Conservation (phyloP, 2,113 vertebrate genomes). For the Nicator chloris region DNA sequence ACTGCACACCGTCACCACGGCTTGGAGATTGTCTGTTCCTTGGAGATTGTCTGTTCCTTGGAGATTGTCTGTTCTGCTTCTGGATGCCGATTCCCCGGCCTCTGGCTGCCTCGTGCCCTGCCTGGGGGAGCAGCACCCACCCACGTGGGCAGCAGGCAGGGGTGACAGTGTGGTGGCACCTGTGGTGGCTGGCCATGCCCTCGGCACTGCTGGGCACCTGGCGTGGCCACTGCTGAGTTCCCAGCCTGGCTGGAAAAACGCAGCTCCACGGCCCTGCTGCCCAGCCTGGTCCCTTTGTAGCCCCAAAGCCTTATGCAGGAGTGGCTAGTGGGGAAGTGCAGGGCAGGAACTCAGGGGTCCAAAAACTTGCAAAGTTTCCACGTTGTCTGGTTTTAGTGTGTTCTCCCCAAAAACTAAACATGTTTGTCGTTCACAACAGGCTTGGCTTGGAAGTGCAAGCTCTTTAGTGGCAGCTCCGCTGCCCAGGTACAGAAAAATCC, state of each 20-base stretch:
- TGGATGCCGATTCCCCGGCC: neutral
- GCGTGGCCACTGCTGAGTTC: accelerated
- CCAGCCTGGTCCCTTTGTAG: accelerated
- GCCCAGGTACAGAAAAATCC: neutral
- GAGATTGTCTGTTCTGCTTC: neutral
- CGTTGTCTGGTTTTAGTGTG: neutral
- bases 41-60: constrained; percentile 30
- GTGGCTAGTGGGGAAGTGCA: accelerated
- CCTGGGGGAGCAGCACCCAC: accelerated
- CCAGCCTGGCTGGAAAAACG: accelerated
- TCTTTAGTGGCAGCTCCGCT: neutral
- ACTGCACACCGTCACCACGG: neutral
- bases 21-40: constrained; percentile 20
- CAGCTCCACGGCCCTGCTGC: neutral
- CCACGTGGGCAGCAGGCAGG: accelerated
- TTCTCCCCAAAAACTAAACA: neutral
- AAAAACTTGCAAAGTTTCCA: neutral
- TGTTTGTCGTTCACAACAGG: neutral
- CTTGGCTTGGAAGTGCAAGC: neutral
- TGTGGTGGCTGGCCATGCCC: neutral
- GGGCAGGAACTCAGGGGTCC: neutral
- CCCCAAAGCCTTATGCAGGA: neutral
- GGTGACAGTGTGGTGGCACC: neutral
- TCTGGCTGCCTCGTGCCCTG: neutral
- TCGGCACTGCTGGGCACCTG: accelerated